phyloP scores from a whole-genome alignment of 1,140 invertebrate species.

The Magallana angulata region DNA sequence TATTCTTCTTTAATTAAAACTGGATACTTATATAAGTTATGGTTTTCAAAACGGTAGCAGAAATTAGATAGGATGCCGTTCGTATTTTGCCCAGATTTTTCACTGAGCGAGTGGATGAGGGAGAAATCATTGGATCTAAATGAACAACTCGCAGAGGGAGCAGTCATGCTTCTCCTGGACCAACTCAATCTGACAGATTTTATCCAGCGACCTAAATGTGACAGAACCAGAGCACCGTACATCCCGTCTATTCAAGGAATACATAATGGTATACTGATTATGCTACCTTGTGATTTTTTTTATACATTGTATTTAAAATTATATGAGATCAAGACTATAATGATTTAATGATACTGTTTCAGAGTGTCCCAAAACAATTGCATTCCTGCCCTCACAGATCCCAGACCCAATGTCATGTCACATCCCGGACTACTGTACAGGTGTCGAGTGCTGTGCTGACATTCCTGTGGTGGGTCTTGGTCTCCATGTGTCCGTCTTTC shows the following conservation, averaged over 20 bases:
- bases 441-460: conserved; percentile 57
- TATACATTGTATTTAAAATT: too few relatives aligned
- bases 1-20: too few relatives aligned
- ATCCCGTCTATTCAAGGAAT: conserved; percentile 44
- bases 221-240: conserved; percentile 33
- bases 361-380: conserved; percentile 38
- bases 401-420: conserved; percentile 31
- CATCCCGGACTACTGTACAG: conserved; percentile 51
- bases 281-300: too few relatives aligned
- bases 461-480: conserved; percentile 41
- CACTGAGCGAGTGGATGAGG: conserved; percentile 37
- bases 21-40: too few relatives aligned
- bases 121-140: conserved; percentile 6
- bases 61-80: too few relatives aligned
- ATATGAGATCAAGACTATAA: too few relatives aligned
- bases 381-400: neutral
- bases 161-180: conserved; percentile 42
- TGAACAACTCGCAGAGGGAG: conserved; percentile 44
- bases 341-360: neutral
- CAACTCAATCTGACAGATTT: conserved; percentile 39
- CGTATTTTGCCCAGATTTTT: conserved; percentile 41
- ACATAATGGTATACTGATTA: conserved; percentile 38
- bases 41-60: too few relatives aligned
- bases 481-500: conserved; percentile 43
- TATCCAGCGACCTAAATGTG: conserved; percentile 44